Evolutionary conservation across 1,140 invertebrate species (phyloP), one percentile per base, ranked within the genome.

Genomic region (Mamestra configurata): DNA sequence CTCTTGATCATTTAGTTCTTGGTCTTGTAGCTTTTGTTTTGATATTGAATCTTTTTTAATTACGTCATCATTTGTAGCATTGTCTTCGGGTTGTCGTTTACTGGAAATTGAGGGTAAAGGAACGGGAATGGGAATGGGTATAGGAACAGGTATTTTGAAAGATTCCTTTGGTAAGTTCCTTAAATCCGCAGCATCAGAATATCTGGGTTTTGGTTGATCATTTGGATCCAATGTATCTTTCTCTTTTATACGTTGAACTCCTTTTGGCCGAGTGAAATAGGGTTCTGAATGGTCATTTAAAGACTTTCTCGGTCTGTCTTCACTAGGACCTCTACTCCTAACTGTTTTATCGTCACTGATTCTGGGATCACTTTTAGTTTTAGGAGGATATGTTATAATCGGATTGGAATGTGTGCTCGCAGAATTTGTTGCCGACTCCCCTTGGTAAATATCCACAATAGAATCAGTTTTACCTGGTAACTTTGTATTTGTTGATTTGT

Each of bases 371-470:
- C 46, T 80, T 11, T 80, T 78, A 40, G 83, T 20, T 51, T 68
- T 66, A 35, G 88, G 79, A 18, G 90, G 89, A 82, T 92, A 91
- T 20, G 89, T 91, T 59, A 91, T 88, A 61, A 92, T 83, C 15
- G 86, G 82, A 79, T 90, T 78, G 27, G 86, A 88, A 76, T 82
- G 68, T 18, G 61, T 49, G 24, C 83, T 82, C 31, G 80, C 8
- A 31, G 59, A 82, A 59, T 71, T 66, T n/a, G 82, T 77, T 66
- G 53, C n/a, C 46, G 59, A 73, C 11, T 76, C 68, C 24, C 31
- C 15, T 51, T 68, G 40, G 31, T 76, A 76, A 35, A 82, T 15
- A 37, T 78, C 80, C 71, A 79, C 31, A 40, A 76, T 37, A 40
- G 35, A 51, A 43, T 72, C 22, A 11, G 27, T 59, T 53, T 77